Percentiles rank a stretch among this genome's conserved stretches.
Conservation (phyloP, 2,797 vertebrate genomes). For the Myripristis jacobus region DNA sequence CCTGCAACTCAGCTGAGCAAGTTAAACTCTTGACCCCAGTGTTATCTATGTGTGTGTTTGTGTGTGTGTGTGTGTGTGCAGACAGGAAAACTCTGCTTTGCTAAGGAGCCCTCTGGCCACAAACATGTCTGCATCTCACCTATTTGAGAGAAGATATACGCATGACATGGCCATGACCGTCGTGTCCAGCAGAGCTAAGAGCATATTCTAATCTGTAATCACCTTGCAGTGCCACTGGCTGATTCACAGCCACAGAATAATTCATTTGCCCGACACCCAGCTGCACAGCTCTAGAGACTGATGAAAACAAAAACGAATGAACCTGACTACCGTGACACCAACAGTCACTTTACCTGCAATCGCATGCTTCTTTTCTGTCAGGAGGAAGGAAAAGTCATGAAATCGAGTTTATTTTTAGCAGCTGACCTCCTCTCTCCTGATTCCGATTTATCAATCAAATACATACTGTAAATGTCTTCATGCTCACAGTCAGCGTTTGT, state of each 20-base stretch:
- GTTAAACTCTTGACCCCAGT: neutral
- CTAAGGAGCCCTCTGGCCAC: neutral
- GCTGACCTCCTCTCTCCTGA: slow-evolving; percentile 1
- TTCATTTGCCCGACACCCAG: slow-evolving; percentile 52
- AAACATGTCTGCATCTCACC: slow-evolving; percentile 14
- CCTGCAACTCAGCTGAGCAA: slow-evolving; percentile 23
- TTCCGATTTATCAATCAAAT: neutral
- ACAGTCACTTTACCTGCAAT: slow-evolving; percentile 61
- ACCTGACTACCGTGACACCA: slow-evolving; percentile 62
- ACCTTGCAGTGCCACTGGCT: slow-evolving; percentile 4
- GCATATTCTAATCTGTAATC: slow-evolving; percentile 5
- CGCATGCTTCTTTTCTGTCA: slow-evolving; percentile 53
- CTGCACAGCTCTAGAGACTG: slow-evolving; percentile 56
- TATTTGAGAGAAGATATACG: neutral
- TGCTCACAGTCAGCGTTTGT: neutral
- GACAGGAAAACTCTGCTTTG: too few species aligned
- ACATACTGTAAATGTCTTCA: neutral
- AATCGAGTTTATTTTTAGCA: slow-evolving; percentile 55
- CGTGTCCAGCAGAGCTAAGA: neutral
- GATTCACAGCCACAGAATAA: slow-evolving; percentile 51
- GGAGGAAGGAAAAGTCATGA: slow-evolving; percentile 32
- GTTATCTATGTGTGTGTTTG: slow-evolving; percentile 15
- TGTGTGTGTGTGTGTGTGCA: too few species aligned
- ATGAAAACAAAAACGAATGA: slow-evolving; percentile 47
- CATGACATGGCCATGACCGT: neutral